Percentiles rank a stretch among this genome's conserved stretches.
These are phyloP conservation scores for Lissocephala sabroskyi DNA, from an alignment of 2,888 invertebrate species.

Conservation along the genomic window DNA sequence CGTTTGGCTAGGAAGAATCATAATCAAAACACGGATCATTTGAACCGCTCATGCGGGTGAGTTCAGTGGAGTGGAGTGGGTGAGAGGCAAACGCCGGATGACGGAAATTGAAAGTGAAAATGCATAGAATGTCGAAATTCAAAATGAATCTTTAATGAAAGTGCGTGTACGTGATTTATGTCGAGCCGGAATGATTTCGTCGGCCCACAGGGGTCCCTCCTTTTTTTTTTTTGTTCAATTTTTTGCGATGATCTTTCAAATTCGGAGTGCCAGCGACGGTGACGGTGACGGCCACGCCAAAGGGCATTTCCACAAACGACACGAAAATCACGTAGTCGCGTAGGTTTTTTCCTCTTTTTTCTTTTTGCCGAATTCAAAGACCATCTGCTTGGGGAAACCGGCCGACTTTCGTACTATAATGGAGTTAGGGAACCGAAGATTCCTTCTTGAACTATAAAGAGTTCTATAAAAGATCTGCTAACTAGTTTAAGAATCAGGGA, in stretches of 20 bases:
- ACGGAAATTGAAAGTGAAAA: conserved; percentile 61
- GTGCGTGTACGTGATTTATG: conserved; percentile 61
- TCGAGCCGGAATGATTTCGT: conserved; percentile 49
- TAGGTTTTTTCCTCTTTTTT: background rate
- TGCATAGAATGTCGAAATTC: conserved; percentile 16
- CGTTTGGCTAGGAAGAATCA: background rate
- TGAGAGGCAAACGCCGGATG: conserved; percentile 16
- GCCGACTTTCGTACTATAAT: too few relatives aligned
- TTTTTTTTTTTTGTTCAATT: conserved; percentile 23
- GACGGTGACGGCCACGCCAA: too few relatives aligned
- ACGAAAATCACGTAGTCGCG: conserved; percentile 49
- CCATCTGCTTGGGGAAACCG: too few relatives aligned
- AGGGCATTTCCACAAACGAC: conserved; percentile 23
- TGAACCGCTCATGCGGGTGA: background rate
- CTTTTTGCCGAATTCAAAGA: background rate
- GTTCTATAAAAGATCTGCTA: too few relatives aligned
- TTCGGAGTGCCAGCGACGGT: conserved; percentile 34
- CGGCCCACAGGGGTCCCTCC: conserved; percentile 37
- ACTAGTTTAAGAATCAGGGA: too few relatives aligned
- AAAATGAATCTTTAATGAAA: conserved; percentile 42
- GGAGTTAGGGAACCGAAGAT: too few relatives aligned
- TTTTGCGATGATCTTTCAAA: conserved; percentile 58
- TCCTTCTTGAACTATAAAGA: too few relatives aligned
- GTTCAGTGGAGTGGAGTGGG: background rate
- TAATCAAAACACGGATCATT: conserved; percentile 9